phyloP scores from a whole-genome alignment of 2,797 vertebrate species.

The Helicolenus hilgendorfi region DNA sequence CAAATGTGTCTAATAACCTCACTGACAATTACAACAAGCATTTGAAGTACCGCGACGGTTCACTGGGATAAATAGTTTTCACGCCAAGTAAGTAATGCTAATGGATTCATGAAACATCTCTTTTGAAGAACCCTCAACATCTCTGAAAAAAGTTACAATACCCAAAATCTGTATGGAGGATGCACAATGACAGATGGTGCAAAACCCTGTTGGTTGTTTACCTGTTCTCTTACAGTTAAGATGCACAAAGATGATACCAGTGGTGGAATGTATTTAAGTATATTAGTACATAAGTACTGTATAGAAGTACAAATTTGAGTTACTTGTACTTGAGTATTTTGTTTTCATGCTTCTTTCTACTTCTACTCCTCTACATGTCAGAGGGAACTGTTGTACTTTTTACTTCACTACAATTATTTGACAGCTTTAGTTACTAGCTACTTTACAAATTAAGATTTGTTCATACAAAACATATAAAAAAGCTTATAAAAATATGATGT shows the following conservation, averaged over 20 bases:
- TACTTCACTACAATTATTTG: too few species aligned
- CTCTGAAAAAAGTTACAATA: not conserved
- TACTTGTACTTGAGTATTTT: too few species aligned
- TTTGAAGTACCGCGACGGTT: slow-evolving; percentile 21
- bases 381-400: too few species aligned
- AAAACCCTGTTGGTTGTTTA: not conserved
- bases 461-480: too few species aligned
- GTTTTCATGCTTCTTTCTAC: too few species aligned
- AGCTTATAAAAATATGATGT: too few species aligned
- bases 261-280: too few species aligned
- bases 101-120: slow-evolving; percentile 9
- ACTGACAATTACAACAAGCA: slow-evolving; percentile 35
- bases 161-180: not conserved
- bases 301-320: too few species aligned
- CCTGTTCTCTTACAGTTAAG: not conserved
- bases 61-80: slow-evolving; percentile 17
- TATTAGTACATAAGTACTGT: too few species aligned
- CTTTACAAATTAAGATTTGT: too few species aligned
- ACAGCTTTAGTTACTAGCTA: too few species aligned
- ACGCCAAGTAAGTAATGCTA: slow-evolving; percentile 1
- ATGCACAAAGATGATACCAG: not conserved
- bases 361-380: too few species aligned
- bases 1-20: slow-evolving; percentile 49
- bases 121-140: not conserved
- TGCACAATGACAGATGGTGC: not conserved